Percentiles rank a stretch among this genome's conserved stretches.
Evolutionary conservation across 1,140 invertebrate species (phyloP).

Genomic region (Hypsibius dujardini): DNA sequence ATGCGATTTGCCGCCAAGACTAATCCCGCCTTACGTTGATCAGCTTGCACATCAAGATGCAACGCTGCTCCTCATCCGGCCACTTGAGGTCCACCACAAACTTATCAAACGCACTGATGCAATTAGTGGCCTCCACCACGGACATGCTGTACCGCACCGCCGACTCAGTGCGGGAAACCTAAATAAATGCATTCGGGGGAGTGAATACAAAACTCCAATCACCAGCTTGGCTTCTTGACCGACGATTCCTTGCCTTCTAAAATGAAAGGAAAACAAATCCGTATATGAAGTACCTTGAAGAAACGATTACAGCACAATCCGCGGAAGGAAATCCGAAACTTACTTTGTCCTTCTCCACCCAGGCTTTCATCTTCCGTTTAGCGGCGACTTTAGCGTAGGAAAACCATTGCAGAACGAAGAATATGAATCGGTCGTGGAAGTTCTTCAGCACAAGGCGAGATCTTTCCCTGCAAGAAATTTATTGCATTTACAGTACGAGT

Average conservation of each 20-base stretch:
- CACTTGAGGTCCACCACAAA: slow-evolving; percentile 1
- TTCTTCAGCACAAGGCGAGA: too few species aligned
- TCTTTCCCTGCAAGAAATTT: too few species aligned
- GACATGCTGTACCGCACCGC: not conserved
- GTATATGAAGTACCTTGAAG: too few species aligned
- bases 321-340: too few species aligned
- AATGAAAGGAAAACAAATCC: not conserved
- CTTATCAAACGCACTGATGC: not conserved
- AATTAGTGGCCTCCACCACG: not conserved
- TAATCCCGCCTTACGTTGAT: not conserved
- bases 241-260: not conserved
- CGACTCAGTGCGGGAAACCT: not conserved
- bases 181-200: too few species aligned
- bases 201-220: not conserved
- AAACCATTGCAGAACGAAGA: slow-evolving; percentile 10
- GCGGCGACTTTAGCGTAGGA: slow-evolving; percentile 13
- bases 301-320: too few species aligned
- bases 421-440: not conserved
- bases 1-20: too few species aligned
- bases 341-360: slow-evolving; percentile 15
- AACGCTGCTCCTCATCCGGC: not conserved
- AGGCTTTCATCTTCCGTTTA: slow-evolving; percentile 7
- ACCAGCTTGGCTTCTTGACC: not conserved
- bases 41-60: slow-evolving; percentile 13
- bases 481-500: too few species aligned